Evolutionary conservation across 2,113 vertebrate genomes (phyloP), one percentile per base, ranked within the genome.

Genomic region (Pedionomus torquatus): DNA sequence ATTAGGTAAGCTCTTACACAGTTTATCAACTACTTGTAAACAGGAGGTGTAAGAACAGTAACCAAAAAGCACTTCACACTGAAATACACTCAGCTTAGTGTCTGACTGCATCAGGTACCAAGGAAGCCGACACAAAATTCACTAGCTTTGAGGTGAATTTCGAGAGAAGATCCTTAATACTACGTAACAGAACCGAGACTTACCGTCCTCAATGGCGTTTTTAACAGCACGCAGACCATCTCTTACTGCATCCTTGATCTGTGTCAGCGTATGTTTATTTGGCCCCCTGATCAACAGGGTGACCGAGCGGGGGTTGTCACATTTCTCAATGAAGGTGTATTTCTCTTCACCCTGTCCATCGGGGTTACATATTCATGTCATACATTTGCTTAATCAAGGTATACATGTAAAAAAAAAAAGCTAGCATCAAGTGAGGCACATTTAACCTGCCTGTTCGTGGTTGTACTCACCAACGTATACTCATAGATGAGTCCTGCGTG

Each of bases 121-220:
- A 84, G 14, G 58, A 94, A 85, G 74, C 64, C 1, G 20, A 94
- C 5, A 84, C 11, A 93, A 66, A 96, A 98, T 87, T 87, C 83
- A 66, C 58, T 54, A 7, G 71, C 95, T 97, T 43, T 17, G 28
- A 35, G 44, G 16, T 17, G 52, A 72, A 17, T 66, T 48, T 35
- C 57, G 39, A 4, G 18, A 61, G 5, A 35, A 78, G 41, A 24
- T 28, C 25, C 33, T 71, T 7, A 7, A 4, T 24, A 10, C 7
- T 5, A 2, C 5, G 8, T 6, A 49, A 17, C 43, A 51, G 11
- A 74, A 10, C 6, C 0, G 10, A 26, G 8, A 78, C 98, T 98
- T 77, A 99, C 99, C 99, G 65, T 99, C 99, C 96, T 99, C 99
- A 3, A 99, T 98, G n/a, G 99, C 99, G 2, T 99, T 99, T 93